Evolutionary conservation across 2,113 vertebrate species (phyloP), one percentile per base, ranked within the genome.

Genomic region (Labeo rohita): DNA sequence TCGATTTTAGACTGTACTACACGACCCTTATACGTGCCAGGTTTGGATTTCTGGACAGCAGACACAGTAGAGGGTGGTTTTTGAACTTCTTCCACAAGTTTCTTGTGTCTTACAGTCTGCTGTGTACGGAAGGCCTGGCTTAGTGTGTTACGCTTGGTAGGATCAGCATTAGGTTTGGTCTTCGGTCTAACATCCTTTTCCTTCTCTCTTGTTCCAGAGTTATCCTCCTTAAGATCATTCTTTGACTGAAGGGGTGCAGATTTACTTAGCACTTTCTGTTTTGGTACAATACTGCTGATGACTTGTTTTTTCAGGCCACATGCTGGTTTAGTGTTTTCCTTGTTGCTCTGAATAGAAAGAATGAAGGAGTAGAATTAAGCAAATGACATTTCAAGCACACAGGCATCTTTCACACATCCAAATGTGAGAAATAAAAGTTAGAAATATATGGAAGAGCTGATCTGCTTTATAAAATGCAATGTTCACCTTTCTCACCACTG

Each of bases 1-100:
- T 97, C 96, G 34, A 99, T 91, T 91, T 98, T 99, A 21, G 98
- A 98, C 75, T 95, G 94, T 34, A 99, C 90, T 76, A 98, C 91
- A 82, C 91, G 96, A 61, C 98, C 97, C 91, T 95, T 96, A 56
- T 98, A 99, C 34, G 93, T 93, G 52, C 98, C 98, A 13, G 93
- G 95, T 3, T 93, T 90, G 56, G 91, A 88, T 89, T 94, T 98
- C 12, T 89, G 61, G 3, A 59, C 34, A 23, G 50, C 50, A 36
- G 75, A 81, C 21, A 78, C 75, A 6, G 90, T 39, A 18, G 86
- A 47, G 9, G 90, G 87, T 16, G 75, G 90, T 86, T 94, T 96
- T 85, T 92, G 85, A 45, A 94, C 95, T 74, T 94, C 95, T 87
- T 85, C 76, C 59, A 88, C 86, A 0, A 92, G 28, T 77, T 93